Conservation (phyloP, 1,140 invertebrate genomes). For the Helicoverpa armigera region DNA sequence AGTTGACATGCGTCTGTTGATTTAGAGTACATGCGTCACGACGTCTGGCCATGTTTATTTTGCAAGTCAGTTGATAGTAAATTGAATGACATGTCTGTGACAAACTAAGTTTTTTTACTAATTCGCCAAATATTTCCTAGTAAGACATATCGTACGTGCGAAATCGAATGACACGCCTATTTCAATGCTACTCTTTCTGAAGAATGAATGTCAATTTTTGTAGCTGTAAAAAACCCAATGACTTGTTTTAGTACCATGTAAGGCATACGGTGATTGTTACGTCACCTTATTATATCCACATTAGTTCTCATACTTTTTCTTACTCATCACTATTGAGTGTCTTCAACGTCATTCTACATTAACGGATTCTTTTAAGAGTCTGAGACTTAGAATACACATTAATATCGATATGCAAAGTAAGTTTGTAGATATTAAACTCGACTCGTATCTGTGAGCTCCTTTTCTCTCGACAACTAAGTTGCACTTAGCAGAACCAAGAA, state of each 20-base stretch:
- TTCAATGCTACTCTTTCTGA: not conserved
- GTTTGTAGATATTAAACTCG: too few species aligned
- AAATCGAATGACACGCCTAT: not conserved
- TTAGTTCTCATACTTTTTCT: constrained; percentile 23
- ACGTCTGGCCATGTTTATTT: not conserved
- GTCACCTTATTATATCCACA: constrained; percentile 5
- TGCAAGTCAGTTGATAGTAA: not conserved
- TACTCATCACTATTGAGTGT: constrained; percentile 7
- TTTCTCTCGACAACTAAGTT: too few species aligned
- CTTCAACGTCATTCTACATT: not conserved
- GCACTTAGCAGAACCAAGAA: too few species aligned
- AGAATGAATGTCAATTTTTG: not conserved
- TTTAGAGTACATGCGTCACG: not conserved
- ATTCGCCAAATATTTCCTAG: not conserved
- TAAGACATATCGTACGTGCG: not conserved
- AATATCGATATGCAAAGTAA: too few species aligned
- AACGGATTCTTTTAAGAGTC: not conserved
- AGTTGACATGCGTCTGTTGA: not conserved
- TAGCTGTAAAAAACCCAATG: constrained; percentile 12
- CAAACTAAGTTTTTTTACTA: not conserved
- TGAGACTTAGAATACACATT: not conserved
- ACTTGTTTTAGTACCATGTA: not conserved
- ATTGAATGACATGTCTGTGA: not conserved
- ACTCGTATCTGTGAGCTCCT: too few species aligned
- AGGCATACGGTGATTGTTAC: not conserved